phyloP scores from a whole-genome alignment of 2,797 vertebrate genomes.

The Eulemur albifrons region DNA sequence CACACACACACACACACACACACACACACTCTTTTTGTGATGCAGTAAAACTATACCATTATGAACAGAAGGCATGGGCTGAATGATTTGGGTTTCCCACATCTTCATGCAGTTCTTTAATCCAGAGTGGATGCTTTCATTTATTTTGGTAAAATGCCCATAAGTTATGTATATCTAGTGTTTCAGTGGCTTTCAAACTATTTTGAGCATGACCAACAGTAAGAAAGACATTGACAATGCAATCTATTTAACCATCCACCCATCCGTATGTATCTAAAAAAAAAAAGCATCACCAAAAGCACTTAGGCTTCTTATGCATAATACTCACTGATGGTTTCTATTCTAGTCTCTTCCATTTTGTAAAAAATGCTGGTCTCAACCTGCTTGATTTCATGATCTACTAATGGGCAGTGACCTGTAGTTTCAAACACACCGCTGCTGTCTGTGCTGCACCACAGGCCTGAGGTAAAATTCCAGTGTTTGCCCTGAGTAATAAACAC shows the following conservation, averaged over 20 bases:
- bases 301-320: background rate
- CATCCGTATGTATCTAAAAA: background rate
- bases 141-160: slow-evolving; percentile 8
- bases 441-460: background rate
- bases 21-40: background rate
- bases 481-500: slow-evolving; percentile 27
- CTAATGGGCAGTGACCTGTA: background rate
- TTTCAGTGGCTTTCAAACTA: slow-evolving; percentile 21
- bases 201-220: background rate
- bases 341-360: background rate
- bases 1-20: background rate
- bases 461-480: background rate
- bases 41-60: background rate
- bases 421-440: background rate
- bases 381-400: slow-evolving; percentile 9
- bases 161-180: background rate
- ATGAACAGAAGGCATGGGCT: background rate
- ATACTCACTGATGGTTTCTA: slow-evolving; percentile 23
- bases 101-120: background rate
- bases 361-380: slow-evolving; percentile 18
- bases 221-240: background rate
- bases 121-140: background rate
- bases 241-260: background rate
- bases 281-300: background rate
- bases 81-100: background rate